Evolutionary conservation across 2,113 vertebrate species (phyloP).

Genomic region (cattle (Bos taurus)): ARS-UCD2.0 NC_037329.1:111144001-111144500

Average conservation of each 20-base stretch:
- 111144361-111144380: not conserved
- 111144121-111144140: conserved; percentile 24
- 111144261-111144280: not conserved
- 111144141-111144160: conserved; percentile 20
- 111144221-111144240: not conserved
- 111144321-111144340: conserved; percentile 37
- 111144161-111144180: not conserved
- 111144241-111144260: not conserved
- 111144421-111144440: rapidly evolving
- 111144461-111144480: rapidly evolving
- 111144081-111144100: conserved; percentile 18
- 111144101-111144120: not conserved
- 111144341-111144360: not conserved
- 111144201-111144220: conserved; percentile 14
- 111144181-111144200: conserved; percentile 55
- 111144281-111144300: not conserved
- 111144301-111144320: conserved; percentile 26
- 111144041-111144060: not conserved
- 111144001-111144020: not conserved
- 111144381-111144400: not conserved
- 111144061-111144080: not conserved
- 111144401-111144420: rapidly evolving
- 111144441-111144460: rapidly evolving
- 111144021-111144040: not conserved
- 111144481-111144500: not conserved